Base-by-base conservation (phyloP, 2,113 vertebrate species). In the Marmota flaviventris region DNA sequence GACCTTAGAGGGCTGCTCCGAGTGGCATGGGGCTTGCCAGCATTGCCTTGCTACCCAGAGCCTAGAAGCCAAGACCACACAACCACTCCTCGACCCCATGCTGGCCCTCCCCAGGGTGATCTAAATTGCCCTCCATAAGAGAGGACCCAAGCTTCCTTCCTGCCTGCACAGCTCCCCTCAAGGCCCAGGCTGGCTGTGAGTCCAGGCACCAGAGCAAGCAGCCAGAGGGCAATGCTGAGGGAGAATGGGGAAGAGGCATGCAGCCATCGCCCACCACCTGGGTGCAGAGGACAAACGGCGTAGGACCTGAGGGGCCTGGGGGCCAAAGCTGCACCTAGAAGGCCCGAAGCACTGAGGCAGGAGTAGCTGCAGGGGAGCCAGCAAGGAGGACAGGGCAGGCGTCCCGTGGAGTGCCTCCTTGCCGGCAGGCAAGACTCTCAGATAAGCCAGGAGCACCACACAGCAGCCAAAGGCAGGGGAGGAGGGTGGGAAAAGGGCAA, bases 251-350 rank as follows among this genome's bases (percentile, higher is more conserved):
- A 1, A 25, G 42, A 8, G 37, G 37, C 58, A 34, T 2, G 3
- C 22, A 8, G 82, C 56, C 37, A 10, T 14, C 58, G 8, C 63
- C 63, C 29, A 10, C 70, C 69, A 11, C 18, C 11, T 13, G 17
- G 51, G 22, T 16, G 58, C n/a, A 39, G 8, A 73, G 20, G 39
- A 61, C 76, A 79, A 61, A 39, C 1, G 12, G 29, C 14, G 17
- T 14, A 7, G 58, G 5, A 9, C 20, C 0, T 0, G 29, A 22
- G 58, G 6, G 5, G 22, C 34, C 58, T 18, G 0, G 2, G 1
- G 8, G 65, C n/a, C 32, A 1, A 32, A 14, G 2, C 18, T 0
- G 2, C 67, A 48, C 45, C n/a, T 51, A 14, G 34, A 24, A 61
- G 72, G 22, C 17, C 39, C 5, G 67, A 34, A 34, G 67, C 72